phyloP scores from a whole-genome alignment of 2,113 vertebrate species.

The Cololabis saira region DNA sequence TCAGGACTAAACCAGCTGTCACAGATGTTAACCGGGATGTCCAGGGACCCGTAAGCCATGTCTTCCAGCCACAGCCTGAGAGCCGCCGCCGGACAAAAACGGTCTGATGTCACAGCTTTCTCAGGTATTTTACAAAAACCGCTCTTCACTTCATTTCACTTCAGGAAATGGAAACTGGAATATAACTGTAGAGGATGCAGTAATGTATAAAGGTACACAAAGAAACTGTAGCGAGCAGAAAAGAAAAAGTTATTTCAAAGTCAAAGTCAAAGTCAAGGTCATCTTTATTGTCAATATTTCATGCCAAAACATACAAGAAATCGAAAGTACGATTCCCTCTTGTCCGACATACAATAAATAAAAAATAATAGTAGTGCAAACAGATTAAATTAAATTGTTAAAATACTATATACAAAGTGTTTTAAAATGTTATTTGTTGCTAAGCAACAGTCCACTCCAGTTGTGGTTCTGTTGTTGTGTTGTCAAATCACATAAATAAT shows the following conservation, averaged over 20 bases:
- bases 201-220: background rate
- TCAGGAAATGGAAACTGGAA: background rate
- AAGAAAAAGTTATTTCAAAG: too few species aligned
- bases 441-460: background rate
- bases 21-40: constrained; percentile 9
- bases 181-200: background rate
- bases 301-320: too few species aligned
- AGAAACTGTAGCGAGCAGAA: background rate
- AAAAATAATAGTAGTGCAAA: too few species aligned
- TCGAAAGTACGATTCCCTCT: too few species aligned
- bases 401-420: too few species aligned
- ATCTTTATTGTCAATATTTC: too few species aligned
- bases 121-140: background rate
- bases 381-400: too few species aligned
- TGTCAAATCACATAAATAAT: background rate
- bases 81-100: background rate
- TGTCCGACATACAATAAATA: too few species aligned
- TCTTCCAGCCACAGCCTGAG: background rate
- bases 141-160: background rate
- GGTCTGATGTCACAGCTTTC: background rate
- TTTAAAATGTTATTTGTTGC: background rate
- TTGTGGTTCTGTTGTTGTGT: background rate
- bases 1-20: constrained; percentile 11
- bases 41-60: constrained; percentile 3
- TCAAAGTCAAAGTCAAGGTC: too few species aligned